These are phyloP conservation scores for Taxidea taxus DNA, from an alignment of 2,113 vertebrate species.

Conservation along the genomic window DNA sequence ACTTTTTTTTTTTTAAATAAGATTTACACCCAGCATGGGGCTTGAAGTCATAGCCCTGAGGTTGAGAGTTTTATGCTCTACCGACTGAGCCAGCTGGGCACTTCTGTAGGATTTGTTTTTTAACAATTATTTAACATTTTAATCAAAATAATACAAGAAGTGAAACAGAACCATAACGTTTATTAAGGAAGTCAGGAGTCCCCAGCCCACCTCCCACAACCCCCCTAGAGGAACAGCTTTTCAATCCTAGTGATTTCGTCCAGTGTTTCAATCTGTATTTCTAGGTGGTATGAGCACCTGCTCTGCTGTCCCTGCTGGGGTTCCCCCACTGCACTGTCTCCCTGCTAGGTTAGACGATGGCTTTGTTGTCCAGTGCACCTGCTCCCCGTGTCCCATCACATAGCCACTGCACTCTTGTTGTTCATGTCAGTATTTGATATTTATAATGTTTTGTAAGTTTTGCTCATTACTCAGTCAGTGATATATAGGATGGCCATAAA, in stretches of 20 bases:
- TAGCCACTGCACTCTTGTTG: neutral
- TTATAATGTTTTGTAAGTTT: neutral
- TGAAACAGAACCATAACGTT: neutral
- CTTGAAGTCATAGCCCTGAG: neutral
- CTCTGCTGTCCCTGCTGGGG: neutral
- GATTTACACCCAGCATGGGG: neutral
- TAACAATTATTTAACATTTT: neutral
- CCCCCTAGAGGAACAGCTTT: neutral
- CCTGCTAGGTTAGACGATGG: neutral
- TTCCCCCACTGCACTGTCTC: rapidly evolving
- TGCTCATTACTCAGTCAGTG: neutral
- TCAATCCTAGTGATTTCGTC: neutral
- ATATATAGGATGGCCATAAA: neutral
- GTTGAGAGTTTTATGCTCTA: neutral
- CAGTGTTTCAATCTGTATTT: neutral
- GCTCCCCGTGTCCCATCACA: too few species aligned
- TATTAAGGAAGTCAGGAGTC: neutral
- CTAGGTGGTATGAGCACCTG: neutral
- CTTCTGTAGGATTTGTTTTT: neutral
- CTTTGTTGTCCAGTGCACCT: neutral
- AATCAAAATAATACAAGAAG: neutral
- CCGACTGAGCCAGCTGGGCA: neutral
- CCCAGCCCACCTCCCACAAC: neutral
- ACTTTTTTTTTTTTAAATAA: neutral
- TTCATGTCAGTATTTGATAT: neutral